Conservation (phyloP, 2,888 invertebrate species). For the Hermodice carunculata region DNA sequence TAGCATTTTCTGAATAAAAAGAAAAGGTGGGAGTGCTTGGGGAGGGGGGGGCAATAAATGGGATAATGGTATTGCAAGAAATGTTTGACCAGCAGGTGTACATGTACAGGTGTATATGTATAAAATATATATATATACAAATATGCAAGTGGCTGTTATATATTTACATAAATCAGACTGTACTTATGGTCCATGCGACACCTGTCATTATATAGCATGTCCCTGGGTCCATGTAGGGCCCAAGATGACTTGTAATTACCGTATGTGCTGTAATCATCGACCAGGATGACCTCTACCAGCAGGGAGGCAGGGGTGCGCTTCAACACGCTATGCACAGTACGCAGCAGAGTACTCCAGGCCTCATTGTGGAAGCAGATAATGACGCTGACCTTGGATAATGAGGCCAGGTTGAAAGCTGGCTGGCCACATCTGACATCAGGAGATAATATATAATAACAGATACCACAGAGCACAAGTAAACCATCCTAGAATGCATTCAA, state of each 20-base stretch:
- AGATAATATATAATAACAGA: background rate
- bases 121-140: too few species aligned
- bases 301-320: constrained; percentile 10
- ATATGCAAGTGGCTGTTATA: too few species aligned
- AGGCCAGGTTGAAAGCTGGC: too few species aligned
- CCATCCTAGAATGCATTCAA: too few species aligned
- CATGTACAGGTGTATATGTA: too few species aligned
- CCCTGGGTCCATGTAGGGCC: constrained; percentile 8
- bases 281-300: constrained; percentile 27
- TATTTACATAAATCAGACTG: too few species aligned
- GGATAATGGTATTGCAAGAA: too few species aligned
- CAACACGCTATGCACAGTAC: constrained; percentile 27
- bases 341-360: constrained; percentile 27
- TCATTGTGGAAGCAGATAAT: constrained; percentile 35
- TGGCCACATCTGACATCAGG: too few species aligned
- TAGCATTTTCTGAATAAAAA: too few species aligned
- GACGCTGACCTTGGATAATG: constrained; percentile 21
- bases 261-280: constrained; percentile 31
- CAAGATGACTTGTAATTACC: constrained; percentile 25
- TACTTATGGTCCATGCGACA: background rate
- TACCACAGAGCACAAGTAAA: background rate
- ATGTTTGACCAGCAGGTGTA: too few species aligned
- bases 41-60: too few species aligned
- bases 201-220: background rate
- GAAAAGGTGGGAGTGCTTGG: too few species aligned